Conservation (phyloP, 2,113 vertebrate genomes). For the Gobiocypris rarus region DNA sequence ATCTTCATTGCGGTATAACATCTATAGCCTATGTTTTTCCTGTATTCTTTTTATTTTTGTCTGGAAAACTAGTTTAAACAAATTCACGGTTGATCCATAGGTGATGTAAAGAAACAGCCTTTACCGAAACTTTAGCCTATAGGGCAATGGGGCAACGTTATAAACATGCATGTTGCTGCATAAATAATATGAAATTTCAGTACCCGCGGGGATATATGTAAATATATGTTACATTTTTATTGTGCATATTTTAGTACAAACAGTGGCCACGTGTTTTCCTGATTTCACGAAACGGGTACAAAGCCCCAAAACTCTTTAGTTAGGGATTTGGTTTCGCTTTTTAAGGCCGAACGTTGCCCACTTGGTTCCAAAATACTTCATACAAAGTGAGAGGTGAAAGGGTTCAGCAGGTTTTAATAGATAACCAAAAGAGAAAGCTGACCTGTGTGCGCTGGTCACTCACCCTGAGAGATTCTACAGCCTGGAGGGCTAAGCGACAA, state of each 20-base stretch:
- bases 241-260: background rate
- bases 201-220: background rate
- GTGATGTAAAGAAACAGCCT: background rate
- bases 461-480: constrained; percentile 73
- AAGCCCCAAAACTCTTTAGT: background rate
- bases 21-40: background rate
- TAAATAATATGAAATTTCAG: background rate
- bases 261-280: background rate
- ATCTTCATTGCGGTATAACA: background rate
- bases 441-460: constrained; percentile 70
- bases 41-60: background rate
- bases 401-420: constrained; percentile 64
- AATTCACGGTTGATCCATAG: background rate
- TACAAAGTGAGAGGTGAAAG: constrained; percentile 55
- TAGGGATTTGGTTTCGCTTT: constrained; percentile 46
- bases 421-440: constrained; percentile 76
- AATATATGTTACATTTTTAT: background rate
- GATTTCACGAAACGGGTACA: constrained; percentile 24
- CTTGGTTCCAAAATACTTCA: constrained; percentile 30
- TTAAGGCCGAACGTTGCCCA: constrained; percentile 20
- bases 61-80: background rate
- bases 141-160: background rate
- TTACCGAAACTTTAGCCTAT: background rate
- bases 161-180: background rate
- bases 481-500: constrained; percentile 64